Conservation (phyloP, 2,888 invertebrate species). For the Parascotia fuliginaria region DNA sequence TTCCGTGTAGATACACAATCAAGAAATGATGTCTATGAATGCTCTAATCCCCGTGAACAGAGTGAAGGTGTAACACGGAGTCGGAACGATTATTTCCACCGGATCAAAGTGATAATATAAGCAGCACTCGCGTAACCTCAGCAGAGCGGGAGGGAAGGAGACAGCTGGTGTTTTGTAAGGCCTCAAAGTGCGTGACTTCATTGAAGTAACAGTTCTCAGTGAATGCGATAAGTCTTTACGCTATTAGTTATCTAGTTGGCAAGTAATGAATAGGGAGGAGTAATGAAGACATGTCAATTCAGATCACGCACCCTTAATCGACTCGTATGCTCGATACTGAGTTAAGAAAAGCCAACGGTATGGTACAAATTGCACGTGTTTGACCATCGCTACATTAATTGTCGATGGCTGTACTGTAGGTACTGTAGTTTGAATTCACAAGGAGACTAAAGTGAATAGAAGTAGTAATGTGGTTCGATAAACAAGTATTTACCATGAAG, state of each 20-base stretch:
- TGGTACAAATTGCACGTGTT: slow-evolving; percentile 58
- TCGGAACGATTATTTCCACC: slow-evolving; percentile 38
- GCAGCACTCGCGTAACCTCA: slow-evolving; percentile 38
- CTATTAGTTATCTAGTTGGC: slow-evolving; percentile 76
- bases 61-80: slow-evolving; percentile 28
- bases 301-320: slow-evolving; percentile 75
- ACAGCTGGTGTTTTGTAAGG: slow-evolving; percentile 1
- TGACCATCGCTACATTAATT: slow-evolving; percentile 49
- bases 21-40: slow-evolving; percentile 32
- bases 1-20: slow-evolving; percentile 30
- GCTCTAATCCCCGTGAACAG: slow-evolving; percentile 29
- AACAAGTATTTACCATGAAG: slow-evolving; percentile 51
- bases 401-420: slow-evolving; percentile 61
- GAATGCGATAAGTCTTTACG: slow-evolving; percentile 66
- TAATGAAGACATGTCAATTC: slow-evolving; percentile 80
- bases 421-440: slow-evolving; percentile 60
- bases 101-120: slow-evolving; percentile 50
- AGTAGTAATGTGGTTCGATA: slow-evolving; percentile 52
- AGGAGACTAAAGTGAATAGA: slow-evolving; percentile 51
- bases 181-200: slow-evolving; percentile 48
- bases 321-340: slow-evolving; percentile 50
- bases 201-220: slow-evolving; percentile 69
- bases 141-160: slow-evolving; percentile 31
- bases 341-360: slow-evolving; percentile 50
- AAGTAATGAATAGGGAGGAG: slow-evolving; percentile 77